phyloP scores from a whole-genome alignment of 2,113 vertebrate genomes.

The Anguilla japonica region DNA sequence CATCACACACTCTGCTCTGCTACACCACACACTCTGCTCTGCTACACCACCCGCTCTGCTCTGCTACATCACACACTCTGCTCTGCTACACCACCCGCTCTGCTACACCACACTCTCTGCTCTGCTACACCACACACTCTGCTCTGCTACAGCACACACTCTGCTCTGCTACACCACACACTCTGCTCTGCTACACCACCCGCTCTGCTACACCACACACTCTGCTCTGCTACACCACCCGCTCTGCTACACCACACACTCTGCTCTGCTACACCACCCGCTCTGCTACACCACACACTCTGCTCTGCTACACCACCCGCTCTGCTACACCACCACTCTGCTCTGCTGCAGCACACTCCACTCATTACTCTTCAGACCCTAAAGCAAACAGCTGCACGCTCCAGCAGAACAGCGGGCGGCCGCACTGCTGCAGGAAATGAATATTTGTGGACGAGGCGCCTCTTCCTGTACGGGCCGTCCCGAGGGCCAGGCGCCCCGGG shows the following conservation, averaged over 20 bases:
- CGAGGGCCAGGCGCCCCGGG: background rate
- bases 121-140: too few species aligned
- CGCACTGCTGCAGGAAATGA: constrained; percentile 70
- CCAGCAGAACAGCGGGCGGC: constrained; percentile 64
- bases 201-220: constrained; percentile 47
- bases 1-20: too few species aligned
- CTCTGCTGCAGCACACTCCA: constrained; percentile 29
- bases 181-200: constrained; percentile 37
- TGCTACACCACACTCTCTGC: constrained; percentile 14
- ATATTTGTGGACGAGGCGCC: constrained; percentile 76
- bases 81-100: constrained; percentile 42
- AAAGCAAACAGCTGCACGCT: constrained; percentile 54
- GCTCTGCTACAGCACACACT: background rate
- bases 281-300: too few species aligned
- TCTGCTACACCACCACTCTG: too few species aligned
- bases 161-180: background rate
- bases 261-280: too few species aligned
- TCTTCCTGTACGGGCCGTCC: constrained; percentile 65
- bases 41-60: constrained; percentile 21
- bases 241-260: too few species aligned
- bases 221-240: constrained; percentile 2
- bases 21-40: background rate
- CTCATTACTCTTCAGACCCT: constrained; percentile 48
- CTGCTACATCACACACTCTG: constrained; percentile 44
- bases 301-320: too few species aligned